Conservation (phyloP, 2,113 vertebrate genomes). For the Syngnathoides biaculeatus region DNA sequence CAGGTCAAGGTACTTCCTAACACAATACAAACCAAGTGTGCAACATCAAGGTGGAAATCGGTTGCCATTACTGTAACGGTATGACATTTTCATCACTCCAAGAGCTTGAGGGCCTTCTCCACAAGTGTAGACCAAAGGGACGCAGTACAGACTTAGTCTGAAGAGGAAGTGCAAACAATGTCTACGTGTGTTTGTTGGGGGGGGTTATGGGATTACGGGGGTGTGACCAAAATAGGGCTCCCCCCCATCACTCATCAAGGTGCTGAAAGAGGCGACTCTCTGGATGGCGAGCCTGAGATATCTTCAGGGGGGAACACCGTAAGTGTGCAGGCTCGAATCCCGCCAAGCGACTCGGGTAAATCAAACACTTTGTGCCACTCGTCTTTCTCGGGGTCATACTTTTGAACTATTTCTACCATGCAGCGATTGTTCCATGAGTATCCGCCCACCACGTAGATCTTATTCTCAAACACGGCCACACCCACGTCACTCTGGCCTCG, state of each 20-base stretch:
- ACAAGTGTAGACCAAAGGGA: constrained; percentile 49
- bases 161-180: constrained; percentile 80
- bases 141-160: constrained; percentile 68
- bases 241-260: constrained; percentile 78
- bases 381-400: constrained; percentile 96
- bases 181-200: constrained; percentile 60
- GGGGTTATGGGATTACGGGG: constrained; percentile 31
- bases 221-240: constrained; percentile 50
- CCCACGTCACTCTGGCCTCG: constrained; percentile 97
- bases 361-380: constrained; percentile 99
- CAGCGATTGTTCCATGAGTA: constrained; percentile 99
- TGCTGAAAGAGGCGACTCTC: constrained; percentile 94
- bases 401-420: constrained; percentile 99
- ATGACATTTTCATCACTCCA: constrained; percentile 42
- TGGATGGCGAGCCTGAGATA: constrained; percentile 86
- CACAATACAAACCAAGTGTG: constrained; percentile 66
- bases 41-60: constrained; percentile 66
- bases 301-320: constrained; percentile 96
- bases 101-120: constrained; percentile 46
- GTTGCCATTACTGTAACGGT: constrained; percentile 62
- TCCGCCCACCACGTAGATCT: constrained; percentile 98
- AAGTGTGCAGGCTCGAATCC: constrained; percentile 96
- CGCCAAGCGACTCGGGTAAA: constrained; percentile 96
- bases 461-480: constrained; percentile 96
- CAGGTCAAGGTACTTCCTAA: constrained; percentile 73